Percentiles rank a stretch among this genome's conserved stretches.
Evolutionary conservation across 2,797 vertebrate genomes (phyloP).

Genomic region (Chelidonichthys spinosus): DNA sequence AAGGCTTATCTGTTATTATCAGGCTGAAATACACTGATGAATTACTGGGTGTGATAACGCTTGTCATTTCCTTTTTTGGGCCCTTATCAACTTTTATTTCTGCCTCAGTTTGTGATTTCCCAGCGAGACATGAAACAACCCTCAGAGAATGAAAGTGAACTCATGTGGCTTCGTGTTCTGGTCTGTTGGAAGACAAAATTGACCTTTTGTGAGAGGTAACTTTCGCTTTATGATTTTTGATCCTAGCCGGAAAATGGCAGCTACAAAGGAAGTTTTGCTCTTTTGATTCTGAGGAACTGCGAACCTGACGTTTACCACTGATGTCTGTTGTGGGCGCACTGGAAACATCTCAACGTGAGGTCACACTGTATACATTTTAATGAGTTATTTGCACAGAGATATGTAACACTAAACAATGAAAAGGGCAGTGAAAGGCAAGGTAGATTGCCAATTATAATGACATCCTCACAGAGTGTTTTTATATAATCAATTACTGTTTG

Average conservation of each 20-base stretch:
- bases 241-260: constrained; percentile 53
- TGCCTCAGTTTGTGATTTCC: constrained; percentile 14
- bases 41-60: background rate
- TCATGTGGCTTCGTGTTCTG: constrained; percentile 35
- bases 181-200: constrained; percentile 37
- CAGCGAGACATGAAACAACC: constrained; percentile 11
- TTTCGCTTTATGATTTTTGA: constrained; percentile 48
- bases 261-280: constrained; percentile 21
- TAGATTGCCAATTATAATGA: constrained; percentile 25
- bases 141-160: constrained; percentile 29
- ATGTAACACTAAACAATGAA: constrained; percentile 21
- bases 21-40: background rate
- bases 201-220: constrained; percentile 47
- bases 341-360: constrained; percentile 4
- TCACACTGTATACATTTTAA: constrained; percentile 22
- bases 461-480: constrained; percentile 1
- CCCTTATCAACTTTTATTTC: background rate
- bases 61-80: constrained; percentile 6
- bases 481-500: constrained; percentile 18
- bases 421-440: constrained; percentile 15
- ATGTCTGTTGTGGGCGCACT: constrained; percentile 13
- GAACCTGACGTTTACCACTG: constrained; percentile 20
- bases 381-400: constrained; percentile 39
- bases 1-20: background rate
- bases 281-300: constrained; percentile 30